These are phyloP conservation scores for Gephyroberyx darwinii DNA, from an alignment of 2,797 vertebrate species.

Conservation along the genomic window DNA sequence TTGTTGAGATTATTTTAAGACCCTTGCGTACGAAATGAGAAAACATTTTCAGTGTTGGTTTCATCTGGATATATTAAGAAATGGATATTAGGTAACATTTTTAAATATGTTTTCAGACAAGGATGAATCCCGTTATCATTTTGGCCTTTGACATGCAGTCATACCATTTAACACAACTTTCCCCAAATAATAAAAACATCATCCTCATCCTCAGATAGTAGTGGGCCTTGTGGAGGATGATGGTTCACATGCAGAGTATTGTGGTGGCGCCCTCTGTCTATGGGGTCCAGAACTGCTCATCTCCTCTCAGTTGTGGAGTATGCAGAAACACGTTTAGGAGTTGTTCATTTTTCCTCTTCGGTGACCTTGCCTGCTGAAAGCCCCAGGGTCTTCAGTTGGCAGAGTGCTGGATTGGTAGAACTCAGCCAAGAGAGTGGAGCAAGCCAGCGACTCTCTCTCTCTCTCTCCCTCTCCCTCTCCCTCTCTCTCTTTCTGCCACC, in stretches of 20 bases:
- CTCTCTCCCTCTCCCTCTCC: conserved; percentile 21
- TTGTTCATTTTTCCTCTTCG: conserved; percentile 69
- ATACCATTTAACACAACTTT: too few relatives aligned
- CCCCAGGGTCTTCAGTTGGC: conserved; percentile 63
- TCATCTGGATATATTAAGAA: neutral
- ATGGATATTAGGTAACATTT: neutral
- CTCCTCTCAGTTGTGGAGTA: conserved; percentile 29
- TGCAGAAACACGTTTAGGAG: conserved; percentile 60
- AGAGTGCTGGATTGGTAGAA: conserved; percentile 54
- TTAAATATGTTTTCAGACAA: neutral
- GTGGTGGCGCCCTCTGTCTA: conserved; percentile 68
- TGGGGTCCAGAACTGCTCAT: conserved; percentile 43
- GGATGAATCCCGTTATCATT: conserved; percentile 21
- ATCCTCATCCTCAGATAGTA: conserved; percentile 36
- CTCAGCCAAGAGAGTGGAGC: conserved; percentile 59
- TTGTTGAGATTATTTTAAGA: conserved; percentile 4
- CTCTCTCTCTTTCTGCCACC: conserved; percentile 66
- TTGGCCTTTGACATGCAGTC: conserved; percentile 12
- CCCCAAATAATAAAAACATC: too few relatives aligned
- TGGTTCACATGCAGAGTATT: conserved; percentile 19
- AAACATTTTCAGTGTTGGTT: neutral
- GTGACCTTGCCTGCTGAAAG: conserved; percentile 72
- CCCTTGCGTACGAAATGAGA: neutral
- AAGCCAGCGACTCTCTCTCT: conserved; percentile 59
- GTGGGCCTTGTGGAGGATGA: conserved; percentile 40